phyloP scores from a whole-genome alignment of 2,113 vertebrate species.

The Herpetotheres cachinnans region DNA sequence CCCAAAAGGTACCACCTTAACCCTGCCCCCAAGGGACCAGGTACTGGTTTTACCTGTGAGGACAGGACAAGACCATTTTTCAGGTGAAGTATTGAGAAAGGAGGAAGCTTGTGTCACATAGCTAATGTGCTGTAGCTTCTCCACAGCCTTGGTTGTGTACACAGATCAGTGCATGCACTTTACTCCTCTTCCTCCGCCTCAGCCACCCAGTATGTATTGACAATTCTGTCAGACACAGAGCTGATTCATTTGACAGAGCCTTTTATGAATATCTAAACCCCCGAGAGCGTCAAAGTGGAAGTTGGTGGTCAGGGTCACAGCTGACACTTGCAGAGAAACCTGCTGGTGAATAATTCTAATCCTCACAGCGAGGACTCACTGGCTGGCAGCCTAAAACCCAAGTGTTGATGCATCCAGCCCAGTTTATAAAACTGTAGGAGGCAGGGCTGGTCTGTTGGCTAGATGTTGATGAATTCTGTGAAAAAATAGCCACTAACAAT shows the following conservation, averaged over 20 bases:
- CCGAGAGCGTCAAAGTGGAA: background rate
- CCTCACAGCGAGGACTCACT: background rate
- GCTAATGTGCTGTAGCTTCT: background rate
- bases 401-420: background rate
- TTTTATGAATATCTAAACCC: background rate
- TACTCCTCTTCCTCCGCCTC: slow-evolving; percentile 31
- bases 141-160: background rate
- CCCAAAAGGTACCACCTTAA: background rate
- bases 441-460: background rate
- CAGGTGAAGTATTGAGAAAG: background rate
- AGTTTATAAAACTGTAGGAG: background rate
- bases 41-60: background rate
- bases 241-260: background rate
- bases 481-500: background rate
- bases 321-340: background rate
- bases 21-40: background rate
- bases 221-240: background rate
- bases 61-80: background rate
- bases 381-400: background rate
- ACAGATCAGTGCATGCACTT: background rate
- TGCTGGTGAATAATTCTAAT: background rate
- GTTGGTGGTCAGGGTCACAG: background rate
- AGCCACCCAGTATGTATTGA: background rate
- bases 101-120: background rate
- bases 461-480: background rate